Conservation (phyloP, 37 sponge, comb jelly and placozoan species). For the Aphrocallistes beatrix region DNA sequence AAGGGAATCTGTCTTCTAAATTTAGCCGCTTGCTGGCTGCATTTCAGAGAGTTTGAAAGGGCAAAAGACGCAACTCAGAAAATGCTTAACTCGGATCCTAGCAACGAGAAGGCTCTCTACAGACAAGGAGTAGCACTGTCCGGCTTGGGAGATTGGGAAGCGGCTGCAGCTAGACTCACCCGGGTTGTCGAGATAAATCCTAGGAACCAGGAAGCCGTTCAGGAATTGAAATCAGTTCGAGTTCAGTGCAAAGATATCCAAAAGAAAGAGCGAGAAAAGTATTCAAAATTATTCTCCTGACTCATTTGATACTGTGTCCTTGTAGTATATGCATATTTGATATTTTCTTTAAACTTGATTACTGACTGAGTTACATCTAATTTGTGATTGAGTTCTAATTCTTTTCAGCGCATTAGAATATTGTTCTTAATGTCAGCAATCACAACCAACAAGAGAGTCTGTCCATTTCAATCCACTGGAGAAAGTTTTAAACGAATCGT, state of each 20-base stretch:
- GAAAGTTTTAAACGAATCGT: not conserved
- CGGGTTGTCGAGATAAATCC: not conserved
- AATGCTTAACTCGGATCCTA: not conserved
- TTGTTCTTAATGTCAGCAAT: not conserved
- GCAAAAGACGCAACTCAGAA: not conserved
- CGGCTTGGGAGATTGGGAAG: not conserved
- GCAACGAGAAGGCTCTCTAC: slow-evolving; percentile 5
- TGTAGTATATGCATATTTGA: too few relatives aligned
- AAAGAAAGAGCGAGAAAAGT: not conserved
- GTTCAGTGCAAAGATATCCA: not conserved
- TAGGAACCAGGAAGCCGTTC: not conserved
- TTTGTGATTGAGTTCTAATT: too few relatives aligned
- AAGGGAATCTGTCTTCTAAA: not conserved
- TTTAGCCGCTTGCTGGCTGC: not conserved
- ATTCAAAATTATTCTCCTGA: not conserved
- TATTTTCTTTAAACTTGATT: too few relatives aligned
- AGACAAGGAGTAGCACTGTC: not conserved
- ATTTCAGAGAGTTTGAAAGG: not conserved
- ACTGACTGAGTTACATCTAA: too few relatives aligned
- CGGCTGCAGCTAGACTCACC: not conserved
- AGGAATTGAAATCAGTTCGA: not conserved
- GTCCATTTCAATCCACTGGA: not conserved
- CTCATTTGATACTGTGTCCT: too few relatives aligned
- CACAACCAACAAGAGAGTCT: not conserved
- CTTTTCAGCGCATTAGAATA: too few relatives aligned